A percentile compares a stretch with the other conserved stretches of the same genome.
Conservation (phyloP, 1,140 invertebrate species). For the Archivesica marissinica region DNA sequence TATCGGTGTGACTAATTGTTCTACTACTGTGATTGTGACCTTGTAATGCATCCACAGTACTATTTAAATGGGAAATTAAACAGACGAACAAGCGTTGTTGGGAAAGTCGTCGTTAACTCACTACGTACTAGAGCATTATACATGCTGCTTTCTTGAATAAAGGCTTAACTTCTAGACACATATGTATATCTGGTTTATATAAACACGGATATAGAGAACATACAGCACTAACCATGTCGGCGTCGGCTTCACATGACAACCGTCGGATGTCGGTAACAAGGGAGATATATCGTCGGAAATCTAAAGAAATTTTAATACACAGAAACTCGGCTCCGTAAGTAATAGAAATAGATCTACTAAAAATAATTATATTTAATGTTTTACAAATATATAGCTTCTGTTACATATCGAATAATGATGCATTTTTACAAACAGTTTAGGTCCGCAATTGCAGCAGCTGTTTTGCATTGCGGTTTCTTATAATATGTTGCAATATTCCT, state of each 20-base stretch:
- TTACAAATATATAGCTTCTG: not conserved
- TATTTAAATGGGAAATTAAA: not conserved
- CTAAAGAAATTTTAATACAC: slow-evolving; percentile 13
- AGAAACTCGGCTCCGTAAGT: not conserved
- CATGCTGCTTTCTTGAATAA: too few species aligned
- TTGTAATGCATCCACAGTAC: too few species aligned
- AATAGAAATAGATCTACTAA: too few species aligned
- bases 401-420: not conserved
- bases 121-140: too few species aligned
- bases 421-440: not conserved
- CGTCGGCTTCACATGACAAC: slow-evolving; percentile 28
- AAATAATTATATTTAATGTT: not conserved
- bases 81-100: not conserved
- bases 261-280: slow-evolving; percentile 48
- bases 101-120: not conserved
- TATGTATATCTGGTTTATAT: not conserved
- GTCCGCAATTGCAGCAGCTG: too few species aligned
- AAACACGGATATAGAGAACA: not conserved
- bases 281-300: slow-evolving; percentile 51
- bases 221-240: slow-evolving; percentile 29
- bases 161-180: not conserved
- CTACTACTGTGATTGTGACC: too few species aligned
- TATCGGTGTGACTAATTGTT: too few species aligned
- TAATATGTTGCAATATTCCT: too few species aligned
- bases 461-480: too few species aligned